Evolutionary conservation across 1,140 invertebrate genomes (phyloP), one percentile per base, ranked within the genome.

Genomic region (Steinernema feltiae): DNA sequence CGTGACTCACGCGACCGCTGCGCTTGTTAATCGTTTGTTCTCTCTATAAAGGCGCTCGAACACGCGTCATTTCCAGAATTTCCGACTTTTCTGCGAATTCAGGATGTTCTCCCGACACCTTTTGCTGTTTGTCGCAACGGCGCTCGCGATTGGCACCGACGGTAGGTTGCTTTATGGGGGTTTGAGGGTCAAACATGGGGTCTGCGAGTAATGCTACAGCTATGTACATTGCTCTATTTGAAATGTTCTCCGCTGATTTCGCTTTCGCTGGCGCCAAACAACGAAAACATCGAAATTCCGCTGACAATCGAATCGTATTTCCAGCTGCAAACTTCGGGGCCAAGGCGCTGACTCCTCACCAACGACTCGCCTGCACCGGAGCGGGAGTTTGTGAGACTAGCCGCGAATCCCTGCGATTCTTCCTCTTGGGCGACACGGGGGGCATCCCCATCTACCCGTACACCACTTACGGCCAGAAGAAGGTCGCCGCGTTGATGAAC

Each of bases 371-470:
- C 15, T 63, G 53, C 53, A 63, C 53, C 7, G 12, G 24, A 63
- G 41, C 41, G n/a, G n/a, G 7, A 27, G 53, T 21, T 3, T 63
- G 12, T 63, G 53, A 7, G 53, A 63, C 2, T 21, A 21, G 53
- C 15, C 53, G 24, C 53, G 53, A 63, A 63, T 3, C 7, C 12
- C 71, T 84, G 21, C 69, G 83, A 31, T 81, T 84, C 71, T 70
- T 84, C 30, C 15, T 84, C 1, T 32, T 84, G 24, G 83, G 83
- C n/a, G 83, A 84, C 71, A 85, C 76, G 30, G 32, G 31, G 71
- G 79, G 81, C 18, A 70, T 81, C 24, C 81, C 81, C n/a, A 41
- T 81, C 1, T 72, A 41, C 24, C 32, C 77, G 3, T 79, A 81
- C 30, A 74, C 75, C 3, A 81, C 79, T 7, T 70, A 77, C 35